Conservation (phyloP, 2,888 invertebrate genomes). For the Drosophila paracracens region DNA sequence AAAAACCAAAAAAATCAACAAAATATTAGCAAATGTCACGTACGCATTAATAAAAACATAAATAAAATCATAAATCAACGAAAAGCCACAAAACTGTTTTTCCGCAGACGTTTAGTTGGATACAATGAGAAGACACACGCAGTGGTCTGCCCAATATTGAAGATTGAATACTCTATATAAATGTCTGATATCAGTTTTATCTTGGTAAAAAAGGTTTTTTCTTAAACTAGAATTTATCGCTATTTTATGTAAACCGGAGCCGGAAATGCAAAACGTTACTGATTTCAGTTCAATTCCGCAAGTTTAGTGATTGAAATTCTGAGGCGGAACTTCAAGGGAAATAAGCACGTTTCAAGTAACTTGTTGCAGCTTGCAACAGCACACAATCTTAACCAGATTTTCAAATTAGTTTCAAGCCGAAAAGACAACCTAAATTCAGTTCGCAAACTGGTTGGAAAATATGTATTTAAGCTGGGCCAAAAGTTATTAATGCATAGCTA, state of each 20-base stretch:
- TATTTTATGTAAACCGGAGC: background rate
- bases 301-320: background rate
- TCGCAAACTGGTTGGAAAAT: background rate
- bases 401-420: background rate
- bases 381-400: background rate
- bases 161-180: background rate
- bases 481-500: background rate
- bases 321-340: background rate
- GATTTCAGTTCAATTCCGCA: background rate
- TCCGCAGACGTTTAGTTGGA: slow-evolving; percentile 9
- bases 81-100: slow-evolving; percentile 4
- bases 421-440: background rate
- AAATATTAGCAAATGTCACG: slow-evolving; percentile 73
- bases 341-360: background rate
- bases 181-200: background rate
- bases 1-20: slow-evolving; percentile 26
- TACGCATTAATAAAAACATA: slow-evolving; percentile 43
- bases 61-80: slow-evolving; percentile 53
- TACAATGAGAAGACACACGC: background rate
- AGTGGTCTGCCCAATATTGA: background rate
- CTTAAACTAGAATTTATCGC: no score
- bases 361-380: background rate
- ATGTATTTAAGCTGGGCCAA: background rate
- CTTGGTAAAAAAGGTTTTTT: background rate
- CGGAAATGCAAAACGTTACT: background rate